Evolutionary conservation across 2,888 invertebrate species (phyloP), one percentile per base, ranked within the genome.

Genomic region (Philereme transversata): DNA sequence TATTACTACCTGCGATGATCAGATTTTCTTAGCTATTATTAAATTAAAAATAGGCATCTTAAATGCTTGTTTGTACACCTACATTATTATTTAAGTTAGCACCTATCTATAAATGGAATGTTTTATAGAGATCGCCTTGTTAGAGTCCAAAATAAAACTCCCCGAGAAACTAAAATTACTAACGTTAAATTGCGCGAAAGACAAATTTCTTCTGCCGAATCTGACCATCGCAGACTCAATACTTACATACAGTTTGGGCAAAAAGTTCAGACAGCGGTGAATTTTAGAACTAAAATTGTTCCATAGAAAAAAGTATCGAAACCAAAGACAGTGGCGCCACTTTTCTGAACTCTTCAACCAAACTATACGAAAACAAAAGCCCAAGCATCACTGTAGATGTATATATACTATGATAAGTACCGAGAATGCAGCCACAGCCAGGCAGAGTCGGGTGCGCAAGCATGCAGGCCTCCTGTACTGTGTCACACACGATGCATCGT

Each of bases 341-440:
- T 22, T 22, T 22, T 22, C 22, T 22, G 22, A 1, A 22, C 22
- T 22, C 22, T 22, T 22, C 22, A 22, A 22, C 22, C 22, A 22
- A 22, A 22, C 22, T 22, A 22, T 22, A 22, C 22, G 22, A 22
- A 22, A 22, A 89, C 83, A 90, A 81, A 90, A 88, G 89, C 87
- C 82, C 83, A 86, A 83, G 87, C 89, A 84, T 92, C 90, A 92
- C 82, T 90, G 91, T 62, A 92, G 78, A 74, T 92, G 92, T 75
- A 92, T 84, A 81, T 91, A 92, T 75, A 91, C 88, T 83, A 92
- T 91, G 69, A 93, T 78, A 73, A 92, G 81, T 56, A 93, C 79
- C 49, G 92, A 92, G 71, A 92, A 87, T 64, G 92, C 90, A 74
- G 92, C 92, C 67, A 92, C 83, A 64, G 92, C 92, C 49, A 92